Evolutionary conservation across 2,113 vertebrate species (phyloP).

Genomic region (Microcebus ravelobensis): DNA sequence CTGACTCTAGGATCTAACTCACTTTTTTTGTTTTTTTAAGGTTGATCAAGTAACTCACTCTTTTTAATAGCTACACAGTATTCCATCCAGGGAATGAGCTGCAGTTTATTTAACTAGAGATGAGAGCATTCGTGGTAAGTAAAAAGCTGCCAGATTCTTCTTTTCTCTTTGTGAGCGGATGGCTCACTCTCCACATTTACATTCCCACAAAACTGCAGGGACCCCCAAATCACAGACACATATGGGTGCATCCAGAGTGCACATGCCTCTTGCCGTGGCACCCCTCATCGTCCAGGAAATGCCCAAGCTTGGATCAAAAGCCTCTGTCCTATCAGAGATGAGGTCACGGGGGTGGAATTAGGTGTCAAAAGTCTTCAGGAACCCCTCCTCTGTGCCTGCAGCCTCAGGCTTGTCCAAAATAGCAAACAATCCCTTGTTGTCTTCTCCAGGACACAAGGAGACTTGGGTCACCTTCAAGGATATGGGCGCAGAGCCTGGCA

Average conservation of each 20-base stretch:
- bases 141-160: background rate
- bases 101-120: background rate
- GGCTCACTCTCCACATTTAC: background rate
- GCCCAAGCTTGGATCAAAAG: background rate
- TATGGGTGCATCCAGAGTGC: background rate
- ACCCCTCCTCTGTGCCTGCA: background rate
- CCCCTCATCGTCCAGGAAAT: background rate
- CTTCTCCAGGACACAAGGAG: background rate
- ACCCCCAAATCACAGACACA: background rate
- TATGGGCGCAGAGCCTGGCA: background rate
- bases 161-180: background rate
- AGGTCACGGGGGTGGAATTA: background rate
- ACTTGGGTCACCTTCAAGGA: background rate
- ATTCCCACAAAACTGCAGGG: background rate
- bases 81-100: accelerated
- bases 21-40: background rate
- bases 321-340: background rate
- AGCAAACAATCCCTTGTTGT: background rate
- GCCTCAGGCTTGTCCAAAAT: background rate
- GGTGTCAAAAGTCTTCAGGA: background rate
- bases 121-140: background rate
- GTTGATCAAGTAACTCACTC: no score
- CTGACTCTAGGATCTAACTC: background rate
- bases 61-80: background rate
- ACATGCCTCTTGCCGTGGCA: accelerated